These are phyloP conservation scores for Dicyrtoma fusca DNA, from an alignment of 2,888 invertebrate genomes.

Conservation along the genomic window DNA sequence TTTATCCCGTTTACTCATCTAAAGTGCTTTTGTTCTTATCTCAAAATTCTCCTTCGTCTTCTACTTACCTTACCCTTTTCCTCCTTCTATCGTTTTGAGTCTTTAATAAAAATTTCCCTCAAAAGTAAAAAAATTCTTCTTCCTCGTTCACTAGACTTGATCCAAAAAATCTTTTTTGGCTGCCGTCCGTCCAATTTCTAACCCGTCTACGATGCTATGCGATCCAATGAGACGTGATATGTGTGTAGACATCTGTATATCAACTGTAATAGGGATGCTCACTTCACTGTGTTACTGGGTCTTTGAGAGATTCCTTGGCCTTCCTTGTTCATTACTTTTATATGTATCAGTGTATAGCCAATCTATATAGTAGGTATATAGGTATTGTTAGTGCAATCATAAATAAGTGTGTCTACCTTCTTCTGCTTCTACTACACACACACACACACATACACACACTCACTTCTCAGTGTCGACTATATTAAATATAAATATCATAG, in stretches of 20 bases:
- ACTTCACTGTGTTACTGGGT: too few relatives aligned
- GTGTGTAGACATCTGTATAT: too few relatives aligned
- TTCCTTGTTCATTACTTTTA: too few relatives aligned
- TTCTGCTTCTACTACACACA: too few relatives aligned
- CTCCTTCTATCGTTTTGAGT: conserved; percentile 18
- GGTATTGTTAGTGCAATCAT: too few relatives aligned
- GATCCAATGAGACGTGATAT: too few relatives aligned
- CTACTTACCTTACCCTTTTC: conserved; percentile 16
- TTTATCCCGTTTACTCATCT: conserved; percentile 39
- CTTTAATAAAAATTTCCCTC: conserved; percentile 35
- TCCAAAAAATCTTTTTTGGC: background rate
- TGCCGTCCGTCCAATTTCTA: conserved; percentile 1
- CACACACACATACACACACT: too few relatives aligned
- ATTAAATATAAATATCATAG: conserved; percentile 37
- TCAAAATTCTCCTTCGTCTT: conserved; percentile 5
- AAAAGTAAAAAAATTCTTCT: conserved; percentile 17
- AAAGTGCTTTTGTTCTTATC: conserved; percentile 43
- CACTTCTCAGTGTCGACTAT: conserved; percentile 12
- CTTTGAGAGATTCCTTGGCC: too few relatives aligned
- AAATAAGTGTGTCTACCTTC: too few relatives aligned
- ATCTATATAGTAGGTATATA: too few relatives aligned
- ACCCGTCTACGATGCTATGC: too few relatives aligned
- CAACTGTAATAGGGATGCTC: background rate
- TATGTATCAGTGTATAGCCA: too few relatives aligned
- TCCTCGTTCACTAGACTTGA: background rate